Conservation (phyloP, 2,888 invertebrate genomes). For the Ophion costatus region DNA sequence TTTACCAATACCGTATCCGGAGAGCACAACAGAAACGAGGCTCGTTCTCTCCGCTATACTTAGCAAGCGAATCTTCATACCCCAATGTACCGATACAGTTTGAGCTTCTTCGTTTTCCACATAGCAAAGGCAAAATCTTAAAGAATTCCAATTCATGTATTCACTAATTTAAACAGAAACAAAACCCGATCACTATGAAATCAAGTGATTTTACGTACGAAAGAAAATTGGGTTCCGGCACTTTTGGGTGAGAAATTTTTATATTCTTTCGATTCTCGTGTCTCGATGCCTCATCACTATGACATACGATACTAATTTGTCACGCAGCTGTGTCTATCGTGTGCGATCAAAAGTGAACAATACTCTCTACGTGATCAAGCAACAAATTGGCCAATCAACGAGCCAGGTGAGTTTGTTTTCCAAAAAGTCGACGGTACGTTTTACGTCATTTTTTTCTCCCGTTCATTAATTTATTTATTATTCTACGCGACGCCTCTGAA, state of each 20-base stretch:
- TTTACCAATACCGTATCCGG: conserved; percentile 25
- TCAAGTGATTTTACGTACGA: conserved; percentile 58
- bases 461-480: neutral
- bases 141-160: neutral
- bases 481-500: neutral
- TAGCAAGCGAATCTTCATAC: neutral
- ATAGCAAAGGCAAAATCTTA: neutral
- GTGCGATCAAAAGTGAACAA: conserved; percentile 60
- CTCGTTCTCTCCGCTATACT: neutral
- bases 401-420: conserved; percentile 45
- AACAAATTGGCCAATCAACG: conserved; percentile 61
- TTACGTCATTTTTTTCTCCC: neutral
- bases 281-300: neutral
- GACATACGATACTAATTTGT: neutral
- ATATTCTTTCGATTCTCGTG: neutral
- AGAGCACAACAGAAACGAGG: neutral
- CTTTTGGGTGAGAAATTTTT: conserved; percentile 60
- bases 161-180: neutral
- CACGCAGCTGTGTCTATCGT: conserved; percentile 63
- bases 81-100: neutral
- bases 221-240: conserved; percentile 65
- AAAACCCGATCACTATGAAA: conserved; percentile 39
- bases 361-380: conserved; percentile 64
- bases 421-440: neutral
- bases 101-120: neutral